Percentiles rank a stretch among this genome's conserved stretches.
phyloP scores from a whole-genome alignment of 2,797 vertebrate genomes.

The Momotus momota region DNA sequence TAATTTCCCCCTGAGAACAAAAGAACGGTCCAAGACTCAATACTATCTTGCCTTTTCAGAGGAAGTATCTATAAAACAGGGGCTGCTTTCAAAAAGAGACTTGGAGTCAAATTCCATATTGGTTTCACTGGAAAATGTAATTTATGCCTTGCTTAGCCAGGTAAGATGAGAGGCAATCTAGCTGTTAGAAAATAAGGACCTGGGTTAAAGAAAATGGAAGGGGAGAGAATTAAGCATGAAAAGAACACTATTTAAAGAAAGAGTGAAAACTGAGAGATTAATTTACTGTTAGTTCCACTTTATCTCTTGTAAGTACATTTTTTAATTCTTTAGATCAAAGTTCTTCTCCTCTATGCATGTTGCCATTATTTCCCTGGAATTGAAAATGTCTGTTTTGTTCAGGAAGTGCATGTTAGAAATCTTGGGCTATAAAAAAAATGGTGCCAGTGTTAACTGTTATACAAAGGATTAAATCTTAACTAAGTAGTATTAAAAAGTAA shows the following conservation, averaged over 20 bases:
- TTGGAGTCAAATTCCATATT: slow-evolving; percentile 4
- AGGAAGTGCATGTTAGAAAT: slow-evolving; percentile 41
- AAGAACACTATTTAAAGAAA: slow-evolving; percentile 43
- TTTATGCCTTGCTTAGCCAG: slow-evolving; percentile 14
- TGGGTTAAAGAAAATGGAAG: slow-evolving; percentile 11
- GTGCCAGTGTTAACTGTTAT: slow-evolving; percentile 48
- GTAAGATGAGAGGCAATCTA: not conserved
- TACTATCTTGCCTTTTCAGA: not conserved
- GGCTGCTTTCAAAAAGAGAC: not conserved
- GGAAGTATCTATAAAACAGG: not conserved
- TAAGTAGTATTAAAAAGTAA: slow-evolving; percentile 66
- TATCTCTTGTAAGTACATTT: slow-evolving; percentile 46
- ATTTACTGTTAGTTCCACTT: slow-evolving; percentile 48
- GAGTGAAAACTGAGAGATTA: slow-evolving; percentile 46
- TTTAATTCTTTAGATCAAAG: slow-evolving; percentile 44
- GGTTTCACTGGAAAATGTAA: slow-evolving; percentile 9
- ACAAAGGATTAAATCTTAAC: slow-evolving; percentile 62
- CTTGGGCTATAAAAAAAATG: slow-evolving; percentile 45
- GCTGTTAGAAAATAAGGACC: slow-evolving; percentile 20
- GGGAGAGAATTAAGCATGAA: slow-evolving; percentile 17
- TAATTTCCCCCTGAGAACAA: slow-evolving; percentile 7
- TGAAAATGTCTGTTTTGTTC: slow-evolving; percentile 53
- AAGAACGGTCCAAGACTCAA: not conserved
- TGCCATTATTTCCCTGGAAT: slow-evolving; percentile 46
- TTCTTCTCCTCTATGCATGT: slow-evolving; percentile 9